Conservation (phyloP, 2,113 vertebrate genomes). For the Hyaena hyaena region DNA sequence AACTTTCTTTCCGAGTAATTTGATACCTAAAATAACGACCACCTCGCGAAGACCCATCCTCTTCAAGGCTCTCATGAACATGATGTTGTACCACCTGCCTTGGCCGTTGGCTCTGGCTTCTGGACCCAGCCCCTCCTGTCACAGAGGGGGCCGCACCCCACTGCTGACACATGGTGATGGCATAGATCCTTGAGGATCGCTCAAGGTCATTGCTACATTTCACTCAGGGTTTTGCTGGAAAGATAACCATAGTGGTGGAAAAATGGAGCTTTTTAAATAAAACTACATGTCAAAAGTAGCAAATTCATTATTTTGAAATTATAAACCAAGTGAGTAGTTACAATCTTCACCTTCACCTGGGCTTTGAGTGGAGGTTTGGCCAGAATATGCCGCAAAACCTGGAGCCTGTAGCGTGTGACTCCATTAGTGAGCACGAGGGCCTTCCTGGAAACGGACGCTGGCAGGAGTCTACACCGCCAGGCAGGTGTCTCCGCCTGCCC, state of each 20-base stretch:
- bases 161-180: accelerated
- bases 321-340: not conserved
- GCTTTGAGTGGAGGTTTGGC: accelerated
- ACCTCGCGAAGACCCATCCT: not conserved
- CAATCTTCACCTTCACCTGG: too few species aligned
- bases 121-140: not conserved
- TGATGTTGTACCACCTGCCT: accelerated
- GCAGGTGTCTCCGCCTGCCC: accelerated
- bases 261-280: not conserved
- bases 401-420: accelerated
- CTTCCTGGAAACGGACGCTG: accelerated
- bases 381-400: accelerated
- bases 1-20: not conserved
- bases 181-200: not conserved
- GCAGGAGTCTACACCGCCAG: accelerated
- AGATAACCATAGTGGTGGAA: too few species aligned
- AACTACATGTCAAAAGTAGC: not conserved
- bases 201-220: not conserved
- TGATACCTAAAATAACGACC: not conserved
- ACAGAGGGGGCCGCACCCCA: too few species aligned
- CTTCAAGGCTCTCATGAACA: accelerated
- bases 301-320: not conserved
- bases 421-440: accelerated
- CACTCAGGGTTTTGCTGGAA: too few species aligned
- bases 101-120: not conserved